These are phyloP conservation scores for Lasioglossum malachurum DNA, from an alignment of 2,888 invertebrate genomes.

Conservation along the genomic window DNA sequence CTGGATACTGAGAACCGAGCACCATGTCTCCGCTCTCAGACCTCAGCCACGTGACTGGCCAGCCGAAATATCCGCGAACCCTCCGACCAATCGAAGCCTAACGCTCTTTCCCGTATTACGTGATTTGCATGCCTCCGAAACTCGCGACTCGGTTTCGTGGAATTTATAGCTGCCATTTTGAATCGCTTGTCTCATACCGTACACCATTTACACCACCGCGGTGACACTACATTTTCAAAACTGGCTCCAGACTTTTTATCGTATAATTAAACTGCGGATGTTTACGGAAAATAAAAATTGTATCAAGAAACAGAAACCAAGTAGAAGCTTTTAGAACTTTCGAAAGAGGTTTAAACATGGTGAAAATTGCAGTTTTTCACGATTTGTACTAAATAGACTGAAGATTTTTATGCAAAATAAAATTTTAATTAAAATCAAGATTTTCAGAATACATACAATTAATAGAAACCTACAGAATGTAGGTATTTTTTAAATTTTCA, in stretches of 20 bases:
- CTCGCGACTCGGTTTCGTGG: not conserved
- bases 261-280: not conserved
- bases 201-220: not conserved
- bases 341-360: no score
- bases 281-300: no score
- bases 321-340: no score
- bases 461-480: no score
- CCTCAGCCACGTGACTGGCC: conserved; percentile 37
- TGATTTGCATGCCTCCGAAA: conserved; percentile 18
- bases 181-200: not conserved
- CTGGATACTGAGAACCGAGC: conserved; percentile 56
- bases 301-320: not conserved
- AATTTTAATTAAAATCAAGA: no score
- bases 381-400: no score
- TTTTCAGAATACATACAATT: no score
- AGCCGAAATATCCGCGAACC: conserved; percentile 39
- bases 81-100: conserved; percentile 16
- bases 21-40: conserved; percentile 23
- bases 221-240: not conserved
- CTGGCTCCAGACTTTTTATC: not conserved
- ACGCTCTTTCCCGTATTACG: conserved; percentile 32
- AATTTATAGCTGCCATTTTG: not conserved
- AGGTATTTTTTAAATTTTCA: no score
- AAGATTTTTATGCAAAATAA: no score
- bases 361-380: no score